phyloP scores from a whole-genome alignment of 1,140 invertebrate genomes.

The Leptopilina boulardi region DNA sequence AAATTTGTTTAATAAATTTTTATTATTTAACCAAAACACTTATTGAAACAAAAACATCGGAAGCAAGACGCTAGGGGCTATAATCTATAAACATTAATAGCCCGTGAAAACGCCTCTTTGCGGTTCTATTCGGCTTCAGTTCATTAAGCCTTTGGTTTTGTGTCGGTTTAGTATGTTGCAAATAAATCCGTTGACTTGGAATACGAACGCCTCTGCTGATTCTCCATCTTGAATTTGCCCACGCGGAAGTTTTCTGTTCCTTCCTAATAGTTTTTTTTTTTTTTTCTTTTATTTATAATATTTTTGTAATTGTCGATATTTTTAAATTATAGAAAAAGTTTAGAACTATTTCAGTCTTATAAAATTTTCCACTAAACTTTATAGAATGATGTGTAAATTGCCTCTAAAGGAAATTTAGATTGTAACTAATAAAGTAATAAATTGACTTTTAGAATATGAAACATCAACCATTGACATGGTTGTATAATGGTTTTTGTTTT shows the following conservation, averaged over 20 bases:
- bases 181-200: slow-evolving; percentile 23
- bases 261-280: background rate
- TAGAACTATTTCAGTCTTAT: no score
- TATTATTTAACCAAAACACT: no score
- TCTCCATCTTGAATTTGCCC: slow-evolving; percentile 21
- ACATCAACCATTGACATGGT: slow-evolving; percentile 10
- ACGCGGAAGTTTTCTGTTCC: slow-evolving; percentile 39
- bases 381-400: slow-evolving; percentile 10
- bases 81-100: background rate
- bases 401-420: background rate
- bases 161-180: background rate
- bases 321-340: no score
- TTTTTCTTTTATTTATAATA: slow-evolving; percentile 38
- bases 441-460: background rate
- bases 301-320: background rate
- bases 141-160: background rate
- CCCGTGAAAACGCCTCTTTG: slow-evolving; percentile 29
- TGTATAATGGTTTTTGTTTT: background rate
- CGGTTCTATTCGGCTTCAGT: slow-evolving; percentile 5
- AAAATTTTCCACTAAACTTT: no score
- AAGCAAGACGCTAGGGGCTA: background rate
- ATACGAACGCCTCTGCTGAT: slow-evolving; percentile 22
- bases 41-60: background rate
- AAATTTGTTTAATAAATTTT: no score
- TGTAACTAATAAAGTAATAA: background rate